phyloP scores from a whole-genome alignment of 2,888 invertebrate species.

The Rhamnusium bicolor region DNA sequence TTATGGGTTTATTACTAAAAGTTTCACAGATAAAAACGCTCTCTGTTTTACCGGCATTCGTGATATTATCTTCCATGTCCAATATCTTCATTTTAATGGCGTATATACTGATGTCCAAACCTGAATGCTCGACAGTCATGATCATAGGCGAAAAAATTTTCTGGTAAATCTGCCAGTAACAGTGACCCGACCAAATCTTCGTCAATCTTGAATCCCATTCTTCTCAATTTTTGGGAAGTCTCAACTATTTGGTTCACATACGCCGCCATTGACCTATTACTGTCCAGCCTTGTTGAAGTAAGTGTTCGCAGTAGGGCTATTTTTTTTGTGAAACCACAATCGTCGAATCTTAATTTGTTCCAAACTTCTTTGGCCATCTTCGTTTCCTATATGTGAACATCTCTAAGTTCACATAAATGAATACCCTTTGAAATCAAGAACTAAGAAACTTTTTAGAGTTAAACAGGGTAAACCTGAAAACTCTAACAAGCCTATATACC shows the following conservation, averaged over 20 bases:
- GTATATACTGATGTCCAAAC: slow-evolving; percentile 51
- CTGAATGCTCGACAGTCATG: slow-evolving; percentile 56
- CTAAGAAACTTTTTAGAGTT: too few species aligned
- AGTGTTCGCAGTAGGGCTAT: slow-evolving; percentile 45
- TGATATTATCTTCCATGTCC: slow-evolving; percentile 45
- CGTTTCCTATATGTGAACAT: slow-evolving; percentile 51
- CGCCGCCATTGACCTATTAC: slow-evolving; percentile 49
- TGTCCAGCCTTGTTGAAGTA: slow-evolving; percentile 52
- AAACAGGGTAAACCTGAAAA: too few species aligned
- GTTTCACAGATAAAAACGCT: background rate
- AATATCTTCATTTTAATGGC: slow-evolving; percentile 56
- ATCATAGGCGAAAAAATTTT: slow-evolving; percentile 52
- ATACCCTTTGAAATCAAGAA: too few species aligned
- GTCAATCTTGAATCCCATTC: slow-evolving; percentile 49
- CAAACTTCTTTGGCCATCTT: slow-evolving; percentile 44
- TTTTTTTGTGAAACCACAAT: slow-evolving; percentile 46
- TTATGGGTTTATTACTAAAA: too few species aligned
- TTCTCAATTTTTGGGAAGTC: slow-evolving; percentile 47
- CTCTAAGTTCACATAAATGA: too few species aligned
- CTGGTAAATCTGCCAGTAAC: slow-evolving; percentile 54
- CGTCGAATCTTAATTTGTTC: slow-evolving; percentile 48
- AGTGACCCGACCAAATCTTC: slow-evolving; percentile 49
- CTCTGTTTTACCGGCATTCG: background rate
- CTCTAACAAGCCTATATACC: too few species aligned
- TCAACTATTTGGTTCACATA: slow-evolving; percentile 55